Evolutionary conservation across 1,140 invertebrate species (phyloP), one percentile per base, ranked within the genome.

Genomic region (Bombus balteatus): DNA sequence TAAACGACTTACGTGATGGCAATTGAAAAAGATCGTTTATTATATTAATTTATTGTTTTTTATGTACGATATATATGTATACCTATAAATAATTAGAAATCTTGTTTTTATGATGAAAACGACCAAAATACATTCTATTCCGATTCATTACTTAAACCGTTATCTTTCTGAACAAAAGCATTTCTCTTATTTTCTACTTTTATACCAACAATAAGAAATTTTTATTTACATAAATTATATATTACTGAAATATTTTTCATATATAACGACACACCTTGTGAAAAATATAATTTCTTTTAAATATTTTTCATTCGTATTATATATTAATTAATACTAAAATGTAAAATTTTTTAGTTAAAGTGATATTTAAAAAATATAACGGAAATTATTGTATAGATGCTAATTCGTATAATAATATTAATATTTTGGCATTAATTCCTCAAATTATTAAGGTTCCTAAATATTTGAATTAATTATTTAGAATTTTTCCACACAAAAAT

Each of bases 111-210:
- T 76, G 84, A 75, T 47, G 53, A 82, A 82, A 68, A 22, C 75
- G 84, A 82, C 80, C 80, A 86, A 86, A 86, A 86, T 86, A 86
- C 68, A 85, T 74, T 72, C 73, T 68, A 81, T 82, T 82, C 80
- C 37, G 32, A 34, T n/a, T 79, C 68, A 81, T 66, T 28, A 74
- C 15, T 39, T 41, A 41, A 41, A 41, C 65, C 12, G n/a, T 72
- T 72, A 28, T 73, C 32, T 80, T 41, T 80, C 47, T 25, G 8
- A 81, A 74, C 32, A 59, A 22, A 80, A 74, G 39, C 22, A 66
- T 62, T 28, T 81, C 9, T 62, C 70, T 37, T 80, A 37, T 41
- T 71, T n/a, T 70, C 4, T 79, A 70, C 12, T 59, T 39, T 65
- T 39, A 32, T 39, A 73, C 43, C 62, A 66, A 62, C 12, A 62